Evolutionary conservation across 2,113 vertebrate genomes (phyloP), one percentile per base, ranked within the genome.

Genomic region (Bambusicola thoracicus): DNA sequence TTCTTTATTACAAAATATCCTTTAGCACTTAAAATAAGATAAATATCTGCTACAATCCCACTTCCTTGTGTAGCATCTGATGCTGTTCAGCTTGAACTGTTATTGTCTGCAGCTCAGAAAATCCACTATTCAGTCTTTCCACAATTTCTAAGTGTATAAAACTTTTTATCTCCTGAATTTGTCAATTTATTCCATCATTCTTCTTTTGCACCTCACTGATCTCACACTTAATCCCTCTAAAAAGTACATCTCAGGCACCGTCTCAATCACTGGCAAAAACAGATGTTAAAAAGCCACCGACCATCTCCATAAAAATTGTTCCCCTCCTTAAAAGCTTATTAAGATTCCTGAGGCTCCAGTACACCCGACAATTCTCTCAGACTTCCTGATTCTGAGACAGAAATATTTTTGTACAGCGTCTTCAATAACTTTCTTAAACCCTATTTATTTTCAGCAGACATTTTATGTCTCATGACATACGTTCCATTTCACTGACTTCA

Each of bases 401-500:
- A 90, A 94, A 93, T 96, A 95, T 88, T 94, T 93, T 77, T 9
- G n/a, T 90, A 73, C 44, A n/a, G 12, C 24, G 16, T 92, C 40
- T 95, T 90, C 69, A 93, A 94, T 93, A 90, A 61, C 68, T 83
- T 78, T 86, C 80, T 86, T 94, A 95, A 97, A 72, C 12, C 79
- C 79, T 75, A 73, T 90, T 76, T 77, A 86, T 90, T 96, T 88
- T 67, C 82, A 65, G 92, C 73, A 84, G 68, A 68, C 30, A 83
- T 94, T 73, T 90, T 87, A 81, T 48, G 79, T 90, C 85, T 96
- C 36, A 74, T 91, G 88, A 65, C 80, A 93, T 72, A 69, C 82
- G 91, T 94, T 95, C 93, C 94, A 91, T 79, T 91, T 70, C 6
- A 2, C 62, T 91, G 76, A 90, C 61, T 94, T 93, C 46, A 88